These are phyloP conservation scores for Triplophysa siluroides DNA, from an alignment of 2,113 vertebrate species.

Conservation along the genomic window DNA sequence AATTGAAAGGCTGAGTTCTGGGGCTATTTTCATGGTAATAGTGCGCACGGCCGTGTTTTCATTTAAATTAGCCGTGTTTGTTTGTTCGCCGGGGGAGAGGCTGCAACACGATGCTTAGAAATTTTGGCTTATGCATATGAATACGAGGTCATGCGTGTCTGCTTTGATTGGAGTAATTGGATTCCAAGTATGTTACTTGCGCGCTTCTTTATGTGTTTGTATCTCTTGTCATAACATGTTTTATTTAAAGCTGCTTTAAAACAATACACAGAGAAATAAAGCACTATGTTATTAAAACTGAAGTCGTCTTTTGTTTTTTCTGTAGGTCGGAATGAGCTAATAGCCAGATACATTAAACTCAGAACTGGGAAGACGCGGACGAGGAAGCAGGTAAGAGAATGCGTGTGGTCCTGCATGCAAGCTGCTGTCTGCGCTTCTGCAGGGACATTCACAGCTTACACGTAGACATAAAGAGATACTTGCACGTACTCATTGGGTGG, in stretches of 20 bases:
- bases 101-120: conserved; percentile 2
- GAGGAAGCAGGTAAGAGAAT: conserved; percentile 93
- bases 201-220: too few relatives aligned
- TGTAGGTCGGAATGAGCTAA: conserved; percentile 96
- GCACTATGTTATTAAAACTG: too few relatives aligned
- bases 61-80: conserved; percentile 58
- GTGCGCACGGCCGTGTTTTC: conserved; percentile 57
- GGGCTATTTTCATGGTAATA: conserved; percentile 68
- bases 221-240: too few relatives aligned
- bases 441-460: background rate
- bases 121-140: conserved; percentile 21
- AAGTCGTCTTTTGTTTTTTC: background rate
- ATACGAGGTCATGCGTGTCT: background rate
- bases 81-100: conserved; percentile 47
- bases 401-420: conserved; percentile 64
- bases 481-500: background rate
- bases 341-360: conserved; percentile 99
- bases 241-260: too few relatives aligned
- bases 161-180: conserved; percentile 17
- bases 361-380: conserved; percentile 98
- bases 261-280: too few relatives aligned
- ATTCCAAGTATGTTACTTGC: background rate
- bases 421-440: conserved; percentile 75
- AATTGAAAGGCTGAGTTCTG: conserved; percentile 68
- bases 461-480: conserved; percentile 5